Percentiles rank a stretch among this genome's conserved stretches.
phyloP scores from a whole-genome alignment of 2,888 invertebrate genomes.

The Melanchra persicariae region DNA sequence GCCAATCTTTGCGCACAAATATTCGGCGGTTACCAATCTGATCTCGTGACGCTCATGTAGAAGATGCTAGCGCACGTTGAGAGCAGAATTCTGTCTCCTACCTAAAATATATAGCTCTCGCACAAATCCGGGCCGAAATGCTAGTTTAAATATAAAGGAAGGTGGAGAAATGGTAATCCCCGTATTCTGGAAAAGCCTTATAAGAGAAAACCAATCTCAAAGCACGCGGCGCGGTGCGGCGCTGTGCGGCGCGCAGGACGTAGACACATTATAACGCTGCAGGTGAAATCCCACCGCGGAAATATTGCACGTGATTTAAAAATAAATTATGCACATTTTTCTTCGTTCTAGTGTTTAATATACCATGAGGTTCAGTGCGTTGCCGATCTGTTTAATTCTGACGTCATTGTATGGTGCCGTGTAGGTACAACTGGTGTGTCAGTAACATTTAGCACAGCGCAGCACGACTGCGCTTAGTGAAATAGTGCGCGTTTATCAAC shows the following conservation, averaged over 20 bases:
- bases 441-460: neutral
- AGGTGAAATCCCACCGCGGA: constrained; percentile 16
- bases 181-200: constrained; percentile 46
- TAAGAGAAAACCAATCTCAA: constrained; percentile 58
- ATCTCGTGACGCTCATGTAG: neutral
- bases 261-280: constrained; percentile 35
- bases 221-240: neutral
- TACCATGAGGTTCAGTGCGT: neutral
- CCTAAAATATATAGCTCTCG: constrained; percentile 14
- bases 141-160: constrained; percentile 45
- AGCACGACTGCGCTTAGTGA: neutral
- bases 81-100: constrained; percentile 15
- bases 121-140: constrained; percentile 8
- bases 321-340: constrained; percentile 13
- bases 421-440: neutral
- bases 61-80: neutral
- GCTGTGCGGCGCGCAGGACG: neutral
- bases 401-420: too few species aligned
- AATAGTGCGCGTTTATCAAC: constrained; percentile 14
- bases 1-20: neutral
- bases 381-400: neutral
- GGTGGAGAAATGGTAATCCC: constrained; percentile 53
- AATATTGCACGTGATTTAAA: constrained; percentile 24
- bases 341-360: neutral
- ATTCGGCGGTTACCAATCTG: neutral